Percentiles rank a stretch among this genome's conserved stretches.
phyloP scores from a whole-genome alignment of 2,113 vertebrate species.

The Haliaeetus leucogaster region DNA sequence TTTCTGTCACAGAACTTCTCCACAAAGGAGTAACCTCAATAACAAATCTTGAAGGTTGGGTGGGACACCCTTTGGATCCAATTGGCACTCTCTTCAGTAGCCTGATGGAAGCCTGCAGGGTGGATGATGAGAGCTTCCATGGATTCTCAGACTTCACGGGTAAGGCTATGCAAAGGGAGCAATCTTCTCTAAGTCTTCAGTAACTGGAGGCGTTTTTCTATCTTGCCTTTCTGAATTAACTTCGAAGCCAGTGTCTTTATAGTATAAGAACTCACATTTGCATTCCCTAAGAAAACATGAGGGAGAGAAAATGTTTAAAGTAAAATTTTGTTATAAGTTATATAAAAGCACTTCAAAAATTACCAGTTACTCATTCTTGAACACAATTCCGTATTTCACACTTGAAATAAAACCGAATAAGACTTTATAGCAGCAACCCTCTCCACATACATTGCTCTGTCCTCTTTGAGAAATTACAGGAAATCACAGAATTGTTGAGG shows the following conservation, averaged over 20 bases:
- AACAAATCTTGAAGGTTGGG: constrained; percentile 91
- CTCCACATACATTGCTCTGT: background rate
- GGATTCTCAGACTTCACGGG: constrained; percentile 81
- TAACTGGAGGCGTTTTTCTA: background rate
- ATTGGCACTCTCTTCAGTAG: constrained; percentile 90
- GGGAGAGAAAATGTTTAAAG: background rate
- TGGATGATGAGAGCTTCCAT: constrained; percentile 73
- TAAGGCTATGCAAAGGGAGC: constrained; percentile 38
- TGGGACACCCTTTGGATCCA: constrained; percentile 90
- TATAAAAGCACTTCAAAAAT: background rate
- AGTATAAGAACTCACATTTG: background rate
- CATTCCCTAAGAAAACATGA: background rate
- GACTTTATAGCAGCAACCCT: background rate
- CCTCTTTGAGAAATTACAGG: background rate
- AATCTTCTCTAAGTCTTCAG: background rate
- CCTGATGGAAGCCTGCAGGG: constrained; percentile 83
- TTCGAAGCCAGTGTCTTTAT: background rate
- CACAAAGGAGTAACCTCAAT: constrained; percentile 87
- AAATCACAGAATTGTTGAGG: background rate
- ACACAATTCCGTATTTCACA: background rate
- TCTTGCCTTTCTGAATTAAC: background rate
- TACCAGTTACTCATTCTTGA: background rate
- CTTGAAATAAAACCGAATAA: background rate
- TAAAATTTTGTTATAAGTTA: background rate
- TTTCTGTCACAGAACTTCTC: constrained; percentile 76